Percentiles rank a stretch among this genome's conserved stretches.
Evolutionary conservation across 1,140 invertebrate species (phyloP).

Genomic region (Chymomyza costata): DNA sequence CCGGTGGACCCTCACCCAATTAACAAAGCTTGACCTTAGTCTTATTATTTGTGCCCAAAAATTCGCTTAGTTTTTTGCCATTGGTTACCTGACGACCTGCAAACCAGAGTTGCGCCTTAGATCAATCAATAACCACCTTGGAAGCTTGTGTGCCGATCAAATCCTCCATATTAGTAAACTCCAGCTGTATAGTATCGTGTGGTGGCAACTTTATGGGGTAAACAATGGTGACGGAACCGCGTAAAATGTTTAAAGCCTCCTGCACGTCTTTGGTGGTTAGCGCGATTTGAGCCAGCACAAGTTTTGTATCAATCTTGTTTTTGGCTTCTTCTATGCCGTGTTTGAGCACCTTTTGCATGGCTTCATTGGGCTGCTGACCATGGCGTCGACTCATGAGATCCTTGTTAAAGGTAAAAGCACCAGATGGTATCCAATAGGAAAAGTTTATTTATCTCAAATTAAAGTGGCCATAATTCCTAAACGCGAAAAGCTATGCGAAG

Average conservation of each 20-base stretch:
- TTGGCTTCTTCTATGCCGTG: slow-evolving; percentile 89
- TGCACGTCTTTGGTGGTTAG: slow-evolving; percentile 84
- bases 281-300: slow-evolving; percentile 80
- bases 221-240: slow-evolving; percentile 91
- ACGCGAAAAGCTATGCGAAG: no score
- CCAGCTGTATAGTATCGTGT: slow-evolving; percentile 90
- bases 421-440: slow-evolving; percentile 89
- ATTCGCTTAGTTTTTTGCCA: slow-evolving; percentile 83
- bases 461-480: no score
- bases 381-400: slow-evolving; percentile 89
- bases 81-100: slow-evolving; percentile 89
- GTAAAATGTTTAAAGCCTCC: slow-evolving; percentile 85
- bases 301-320: slow-evolving; percentile 88
- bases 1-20: slow-evolving; percentile 87
- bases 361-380: slow-evolving; percentile 87
- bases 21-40: slow-evolving; percentile 81
- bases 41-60: slow-evolving; percentile 93
- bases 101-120: slow-evolving; percentile 90
- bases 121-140: slow-evolving; percentile 87
- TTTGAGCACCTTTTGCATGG: slow-evolving; percentile 87
- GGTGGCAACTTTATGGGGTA: slow-evolving; percentile 96
- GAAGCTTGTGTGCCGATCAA: slow-evolving; percentile 87
- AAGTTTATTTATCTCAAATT: no score
- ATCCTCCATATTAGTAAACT: slow-evolving; percentile 94
- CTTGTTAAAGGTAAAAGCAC: slow-evolving; percentile 81